Evolutionary conservation across 2,113 vertebrate species (phyloP), one percentile per base, ranked within the genome.

Genomic region (Sinocyclocheilus anshuiensis): DNA sequence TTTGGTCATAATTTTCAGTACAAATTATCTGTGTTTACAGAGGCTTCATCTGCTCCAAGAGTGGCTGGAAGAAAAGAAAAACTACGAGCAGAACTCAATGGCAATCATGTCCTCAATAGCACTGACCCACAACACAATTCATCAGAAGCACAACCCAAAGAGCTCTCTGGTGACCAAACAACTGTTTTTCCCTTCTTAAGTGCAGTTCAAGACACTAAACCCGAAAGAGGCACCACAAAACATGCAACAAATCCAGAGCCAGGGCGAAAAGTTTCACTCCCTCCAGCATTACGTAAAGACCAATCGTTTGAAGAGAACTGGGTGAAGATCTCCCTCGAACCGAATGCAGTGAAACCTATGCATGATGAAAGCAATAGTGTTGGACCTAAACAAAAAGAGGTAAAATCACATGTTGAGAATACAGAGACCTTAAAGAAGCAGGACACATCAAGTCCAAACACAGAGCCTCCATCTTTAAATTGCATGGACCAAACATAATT

Each of bases 261-360:
- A 6, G 74, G 45, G 53, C 69, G 39, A 29, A 84, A 57, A 7
- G 22, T 84, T 63, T 71, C 77, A 13, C 81, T 88, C 7, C 77
- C 89, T 22, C 81, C 75, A 4, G 87, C 82, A 0, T 33, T 84
- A 6, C 63, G 18, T 8, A 83, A 81, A 84, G 81, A 76, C 13
- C 18, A 50, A 63, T 72, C 81, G 1, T 71, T 86, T 77, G 87
- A 89, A 42, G 84, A 86, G 13, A 83, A 74, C 61, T 77, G 48
- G 45, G 63, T 83, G 22, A 84, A 80, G 33, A 80, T 81, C 29
- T 78, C 77, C 15, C 59, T 83, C 1, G 85, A 88, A 13, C 65
- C 63, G 5, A 74, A 88, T 3, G 48, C 24, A 50, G n/a, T 29
- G 15, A 65, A 71, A 61, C 55, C 50, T 16, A 18, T 12, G 29